Evolutionary conservation across 1,140 invertebrate genomes (phyloP).

Genomic region (Lepidurus arcticus): DNA sequence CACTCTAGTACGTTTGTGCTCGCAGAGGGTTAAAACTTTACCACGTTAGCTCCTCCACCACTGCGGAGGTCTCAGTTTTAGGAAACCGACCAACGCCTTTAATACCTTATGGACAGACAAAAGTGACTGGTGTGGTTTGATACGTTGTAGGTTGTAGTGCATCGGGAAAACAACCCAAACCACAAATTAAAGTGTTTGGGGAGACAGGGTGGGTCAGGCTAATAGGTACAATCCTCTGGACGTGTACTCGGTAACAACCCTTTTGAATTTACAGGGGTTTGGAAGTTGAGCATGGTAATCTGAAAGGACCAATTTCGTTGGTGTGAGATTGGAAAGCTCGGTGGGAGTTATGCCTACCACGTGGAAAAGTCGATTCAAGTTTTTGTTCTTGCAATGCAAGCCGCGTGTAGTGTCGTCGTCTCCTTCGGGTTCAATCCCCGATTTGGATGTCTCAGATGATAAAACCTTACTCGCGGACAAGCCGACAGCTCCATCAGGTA

Average conservation of each 20-base stretch:
- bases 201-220: neutral
- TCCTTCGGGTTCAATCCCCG: neutral
- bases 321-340: neutral
- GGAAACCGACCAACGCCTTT: neutral
- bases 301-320: slow-evolving; percentile 8
- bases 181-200: neutral
- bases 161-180: no score
- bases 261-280: no score
- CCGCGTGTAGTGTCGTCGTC: neutral
- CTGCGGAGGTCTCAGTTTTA: slow-evolving; percentile 3
- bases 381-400: neutral
- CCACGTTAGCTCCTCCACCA: neutral
- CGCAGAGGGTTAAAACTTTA: neutral
- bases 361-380: neutral
- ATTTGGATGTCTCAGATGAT: slow-evolving; percentile 11
- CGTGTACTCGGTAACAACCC: no score
- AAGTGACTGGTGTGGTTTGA: no score
- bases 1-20: neutral
- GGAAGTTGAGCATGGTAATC: neutral
- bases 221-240: neutral
- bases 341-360: slow-evolving; percentile 5
- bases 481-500: slow-evolving; percentile 9
- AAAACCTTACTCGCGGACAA: neutral
- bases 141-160: no score
- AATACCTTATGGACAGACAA: neutral